These are phyloP conservation scores for Oxytorus armatus DNA, from an alignment of 2,888 invertebrate species.

Conservation along the genomic window DNA sequence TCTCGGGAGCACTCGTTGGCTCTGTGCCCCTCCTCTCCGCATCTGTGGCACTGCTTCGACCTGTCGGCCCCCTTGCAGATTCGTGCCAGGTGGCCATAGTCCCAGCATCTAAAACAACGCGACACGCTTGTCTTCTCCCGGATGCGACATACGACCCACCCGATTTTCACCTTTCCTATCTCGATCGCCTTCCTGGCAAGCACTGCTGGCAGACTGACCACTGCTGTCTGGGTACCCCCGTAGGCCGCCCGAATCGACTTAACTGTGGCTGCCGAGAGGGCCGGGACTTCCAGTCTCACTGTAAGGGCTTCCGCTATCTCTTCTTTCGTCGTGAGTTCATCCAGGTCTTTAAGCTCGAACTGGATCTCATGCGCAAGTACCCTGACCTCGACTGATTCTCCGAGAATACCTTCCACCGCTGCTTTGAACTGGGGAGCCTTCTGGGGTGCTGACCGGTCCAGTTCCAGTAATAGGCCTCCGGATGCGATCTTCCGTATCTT, in stretches of 20 bases:
- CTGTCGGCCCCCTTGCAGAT: slow-evolving; percentile 52
- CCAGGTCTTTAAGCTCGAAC: slow-evolving; percentile 60
- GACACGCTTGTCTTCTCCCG: slow-evolving; percentile 36
- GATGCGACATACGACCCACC: slow-evolving; percentile 65
- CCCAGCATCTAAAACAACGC: slow-evolving; percentile 63
- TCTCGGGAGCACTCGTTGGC: slow-evolving; percentile 51
- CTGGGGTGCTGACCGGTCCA: background rate
- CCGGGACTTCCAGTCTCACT: background rate
- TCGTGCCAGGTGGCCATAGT: slow-evolving; percentile 54
- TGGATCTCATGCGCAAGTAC: slow-evolving; percentile 23
- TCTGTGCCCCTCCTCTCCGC: slow-evolving; percentile 59
- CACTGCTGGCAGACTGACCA: slow-evolving; percentile 44
- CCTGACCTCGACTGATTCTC: slow-evolving; percentile 31
- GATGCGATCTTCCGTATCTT: slow-evolving; percentile 27
- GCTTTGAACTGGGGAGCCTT: slow-evolving; percentile 25
- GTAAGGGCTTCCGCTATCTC: slow-evolving; percentile 47
- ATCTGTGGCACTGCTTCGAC: slow-evolving; percentile 54
- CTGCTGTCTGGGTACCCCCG: slow-evolving; percentile 58
- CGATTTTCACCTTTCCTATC: slow-evolving; percentile 32
- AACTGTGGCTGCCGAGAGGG: slow-evolving; percentile 1
- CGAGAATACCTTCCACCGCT: background rate
- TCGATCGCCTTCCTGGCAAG: slow-evolving; percentile 28
- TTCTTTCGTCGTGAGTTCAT: slow-evolving; percentile 58
- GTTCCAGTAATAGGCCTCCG: slow-evolving; percentile 26
- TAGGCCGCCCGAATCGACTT: slow-evolving; percentile 51